Conservation (phyloP, 2,888 invertebrate species). For the Dryocosmus kuriphilus region DNA sequence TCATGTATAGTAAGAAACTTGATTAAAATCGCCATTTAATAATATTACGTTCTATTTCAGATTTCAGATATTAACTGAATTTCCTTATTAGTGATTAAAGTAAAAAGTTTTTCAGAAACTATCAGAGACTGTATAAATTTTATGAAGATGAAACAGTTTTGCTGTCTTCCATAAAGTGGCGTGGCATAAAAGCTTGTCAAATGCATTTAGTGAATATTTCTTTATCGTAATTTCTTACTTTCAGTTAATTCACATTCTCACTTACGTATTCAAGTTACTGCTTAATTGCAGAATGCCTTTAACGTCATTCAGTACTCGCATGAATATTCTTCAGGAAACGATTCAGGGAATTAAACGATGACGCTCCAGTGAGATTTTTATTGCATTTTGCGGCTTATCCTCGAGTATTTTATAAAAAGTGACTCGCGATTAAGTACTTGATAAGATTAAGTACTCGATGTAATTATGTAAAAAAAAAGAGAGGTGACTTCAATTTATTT, state of each 20-base stretch:
- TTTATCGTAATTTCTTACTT: conserved; percentile 5
- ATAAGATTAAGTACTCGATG: background rate
- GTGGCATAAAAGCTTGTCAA: conserved; percentile 15
- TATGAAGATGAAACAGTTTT: conserved; percentile 23
- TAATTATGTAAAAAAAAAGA: background rate
- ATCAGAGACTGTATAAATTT: conserved; percentile 6
- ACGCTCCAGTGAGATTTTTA: background rate
- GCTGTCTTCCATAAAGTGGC: background rate
- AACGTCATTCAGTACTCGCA: background rate
- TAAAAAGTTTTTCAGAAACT: background rate
- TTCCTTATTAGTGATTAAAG: background rate
- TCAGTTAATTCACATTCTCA: background rate
- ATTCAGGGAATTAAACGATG: background rate
- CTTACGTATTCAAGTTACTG: background rate
- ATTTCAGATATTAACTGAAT: background rate
- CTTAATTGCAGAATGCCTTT: background rate
- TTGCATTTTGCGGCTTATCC: background rate
- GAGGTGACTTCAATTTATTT: too few species aligned
- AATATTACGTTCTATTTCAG: conserved; percentile 3
- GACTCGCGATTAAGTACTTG: background rate
- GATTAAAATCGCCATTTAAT: conserved; percentile 9
- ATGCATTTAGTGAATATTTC: background rate
- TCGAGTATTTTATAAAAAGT: background rate
- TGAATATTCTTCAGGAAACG: background rate
- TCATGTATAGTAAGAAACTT: background rate